phyloP scores from a whole-genome alignment of 2,113 vertebrate genomes.

The Catagonus wagneri region DNA sequence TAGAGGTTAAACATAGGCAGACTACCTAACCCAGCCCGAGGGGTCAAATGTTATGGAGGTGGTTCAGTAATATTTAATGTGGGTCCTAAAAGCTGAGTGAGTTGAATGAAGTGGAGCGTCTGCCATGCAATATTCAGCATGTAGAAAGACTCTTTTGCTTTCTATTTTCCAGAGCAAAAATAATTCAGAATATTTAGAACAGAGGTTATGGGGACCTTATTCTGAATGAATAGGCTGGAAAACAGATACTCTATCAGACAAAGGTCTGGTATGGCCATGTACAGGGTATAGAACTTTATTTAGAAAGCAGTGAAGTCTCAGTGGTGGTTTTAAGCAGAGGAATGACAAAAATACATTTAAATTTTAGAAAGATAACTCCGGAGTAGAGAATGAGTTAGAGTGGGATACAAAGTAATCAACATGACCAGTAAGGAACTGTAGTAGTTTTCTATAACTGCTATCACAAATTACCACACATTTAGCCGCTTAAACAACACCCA shows the following conservation, averaged over 20 bases:
- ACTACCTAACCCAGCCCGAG: neutral
- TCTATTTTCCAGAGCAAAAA: neutral
- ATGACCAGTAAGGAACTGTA: neutral
- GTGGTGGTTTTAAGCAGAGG: neutral
- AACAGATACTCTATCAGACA: neutral
- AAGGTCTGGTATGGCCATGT: neutral
- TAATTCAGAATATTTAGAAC: slow-evolving; percentile 3
- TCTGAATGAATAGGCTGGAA: neutral
- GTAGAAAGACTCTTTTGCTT: neutral
- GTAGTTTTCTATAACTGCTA: neutral
- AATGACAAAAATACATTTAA: neutral
- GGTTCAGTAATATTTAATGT: neutral
- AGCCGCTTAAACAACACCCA: neutral
- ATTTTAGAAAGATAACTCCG: neutral
- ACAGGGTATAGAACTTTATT: neutral
- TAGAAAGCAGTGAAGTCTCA: neutral
- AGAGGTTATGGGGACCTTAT: neutral
- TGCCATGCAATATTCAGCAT: neutral
- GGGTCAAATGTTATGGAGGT: neutral
- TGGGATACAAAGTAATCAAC: neutral
- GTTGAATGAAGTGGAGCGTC: neutral
- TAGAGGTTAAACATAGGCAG: neutral
- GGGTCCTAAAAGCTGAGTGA: neutral
- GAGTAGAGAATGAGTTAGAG: neutral
- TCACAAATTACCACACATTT: neutral